A percentile compares a stretch with the other conserved stretches of the same genome.
phyloP scores from a whole-genome alignment of 2,888 invertebrate species.

The Meiosimyza decipiens region DNA sequence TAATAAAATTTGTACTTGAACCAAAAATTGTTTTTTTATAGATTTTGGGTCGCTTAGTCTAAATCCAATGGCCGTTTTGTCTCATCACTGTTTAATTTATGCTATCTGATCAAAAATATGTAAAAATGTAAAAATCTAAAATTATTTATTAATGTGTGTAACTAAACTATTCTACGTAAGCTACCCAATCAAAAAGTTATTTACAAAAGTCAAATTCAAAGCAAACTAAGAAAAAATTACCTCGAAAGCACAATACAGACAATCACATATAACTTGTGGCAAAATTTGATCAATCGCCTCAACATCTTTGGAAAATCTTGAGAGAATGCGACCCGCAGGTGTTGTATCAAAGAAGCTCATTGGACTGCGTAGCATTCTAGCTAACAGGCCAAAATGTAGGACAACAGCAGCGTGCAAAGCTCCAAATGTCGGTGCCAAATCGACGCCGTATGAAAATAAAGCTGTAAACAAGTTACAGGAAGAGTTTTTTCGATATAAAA shows the following conservation, averaged over 20 bases:
- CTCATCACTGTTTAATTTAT: too few species aligned
- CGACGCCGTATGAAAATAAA: slow-evolving; percentile 74
- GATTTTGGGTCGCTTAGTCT: too few species aligned
- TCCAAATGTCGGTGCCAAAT: slow-evolving; percentile 77
- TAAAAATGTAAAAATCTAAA: too few species aligned
- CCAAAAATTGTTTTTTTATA: too few species aligned
- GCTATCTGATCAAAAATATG: too few species aligned
- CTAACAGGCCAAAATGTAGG: slow-evolving; percentile 67
- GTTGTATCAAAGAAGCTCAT: slow-evolving; percentile 74
- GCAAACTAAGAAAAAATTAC: slow-evolving; percentile 60
- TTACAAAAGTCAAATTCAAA: slow-evolving; percentile 24
- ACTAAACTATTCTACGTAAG: too few species aligned
- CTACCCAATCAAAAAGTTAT: background rate
- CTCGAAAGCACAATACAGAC: slow-evolving; percentile 71
- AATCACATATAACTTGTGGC: slow-evolving; percentile 69
- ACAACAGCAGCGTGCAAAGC: slow-evolving; percentile 55
- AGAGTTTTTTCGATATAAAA: slow-evolving; percentile 10
- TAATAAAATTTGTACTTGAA: too few species aligned
- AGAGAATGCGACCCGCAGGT: slow-evolving; percentile 73
- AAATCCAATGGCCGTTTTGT: too few species aligned
- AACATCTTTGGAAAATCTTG: slow-evolving; percentile 69
- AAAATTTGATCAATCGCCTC: slow-evolving; percentile 66
- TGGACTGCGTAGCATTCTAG: slow-evolving; percentile 69
- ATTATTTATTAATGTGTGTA: too few species aligned
- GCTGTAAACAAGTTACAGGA: slow-evolving; percentile 69